Evolutionary conservation across 2,888 invertebrate species (phyloP).

Genomic region (Drosophila anceps): DNA sequence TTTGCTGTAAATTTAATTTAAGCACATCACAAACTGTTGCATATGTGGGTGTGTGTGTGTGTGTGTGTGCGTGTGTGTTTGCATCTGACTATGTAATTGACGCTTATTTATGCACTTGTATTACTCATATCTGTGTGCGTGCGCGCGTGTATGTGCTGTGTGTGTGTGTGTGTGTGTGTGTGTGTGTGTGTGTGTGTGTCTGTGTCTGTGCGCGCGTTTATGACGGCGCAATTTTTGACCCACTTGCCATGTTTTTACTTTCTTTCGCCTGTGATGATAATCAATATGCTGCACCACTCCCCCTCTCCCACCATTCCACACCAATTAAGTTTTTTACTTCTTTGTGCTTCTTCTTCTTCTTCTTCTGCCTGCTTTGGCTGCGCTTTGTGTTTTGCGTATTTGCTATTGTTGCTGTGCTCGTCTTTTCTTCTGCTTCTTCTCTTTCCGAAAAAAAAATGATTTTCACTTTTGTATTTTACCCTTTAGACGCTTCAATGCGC

Average conservation of each 20-base stretch:
- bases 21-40: neutral
- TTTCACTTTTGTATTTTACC: conserved; percentile 67
- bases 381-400: conserved; percentile 35
- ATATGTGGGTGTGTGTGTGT: too few relatives aligned
- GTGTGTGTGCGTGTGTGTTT: neutral
- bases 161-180: conserved; percentile 17
- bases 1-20: conserved; percentile 48
- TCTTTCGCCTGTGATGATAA: conserved; percentile 70
- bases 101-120: conserved; percentile 1
- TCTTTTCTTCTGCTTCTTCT: conserved; percentile 12
- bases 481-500: conserved; percentile 30
- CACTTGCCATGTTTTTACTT: conserved; percentile 75
- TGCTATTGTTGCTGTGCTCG: conserved; percentile 22
- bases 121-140: conserved; percentile 8
- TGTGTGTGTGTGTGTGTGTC: conserved; percentile 15
- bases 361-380: conserved; percentile 7
- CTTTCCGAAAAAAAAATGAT: conserved; percentile 26
- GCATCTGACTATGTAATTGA: conserved; percentile 5
- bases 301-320: neutral
- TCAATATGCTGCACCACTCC: conserved; percentile 28
- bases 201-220: conserved; percentile 28
- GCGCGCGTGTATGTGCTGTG: too few relatives aligned
- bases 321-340: conserved; percentile 19
- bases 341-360: conserved; percentile 1
- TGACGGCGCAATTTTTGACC: conserved; percentile 72